phyloP scores from a whole-genome alignment of 2,113 vertebrate genomes.

The Epinephelus lanceolatus region DNA sequence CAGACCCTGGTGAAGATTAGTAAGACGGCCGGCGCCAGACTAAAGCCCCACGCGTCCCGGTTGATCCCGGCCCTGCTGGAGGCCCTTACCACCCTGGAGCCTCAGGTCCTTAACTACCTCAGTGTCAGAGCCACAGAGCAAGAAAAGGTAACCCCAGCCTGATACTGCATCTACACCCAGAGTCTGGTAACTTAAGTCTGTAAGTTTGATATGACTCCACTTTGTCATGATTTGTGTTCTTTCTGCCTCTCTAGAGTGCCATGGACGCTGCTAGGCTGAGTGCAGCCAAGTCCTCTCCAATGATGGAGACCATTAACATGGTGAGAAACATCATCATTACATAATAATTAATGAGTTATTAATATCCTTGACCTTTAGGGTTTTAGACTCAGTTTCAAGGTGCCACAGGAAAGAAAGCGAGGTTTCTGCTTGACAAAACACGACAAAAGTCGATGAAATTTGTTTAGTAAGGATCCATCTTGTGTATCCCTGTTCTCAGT shows the following conservation, averaged over 20 bases:
- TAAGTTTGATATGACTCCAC: not conserved
- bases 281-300: conserved; percentile 97
- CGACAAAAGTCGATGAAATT: not conserved
- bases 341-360: not conserved
- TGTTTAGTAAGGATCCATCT: not conserved
- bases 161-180: fast-evolving
- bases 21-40: conserved; percentile 93
- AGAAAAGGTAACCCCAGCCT: conserved; percentile 90
- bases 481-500: conserved; percentile 82
- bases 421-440: not conserved
- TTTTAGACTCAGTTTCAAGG: not conserved
- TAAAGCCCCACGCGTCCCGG: conserved; percentile 94
- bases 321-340: conserved; percentile 77
- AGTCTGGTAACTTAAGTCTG: not conserved
- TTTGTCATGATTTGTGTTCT: not conserved
- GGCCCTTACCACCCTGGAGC: conserved; percentile 94
- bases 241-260: conserved; percentile 84
- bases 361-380: not conserved
- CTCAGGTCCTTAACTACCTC: conserved; percentile 97
- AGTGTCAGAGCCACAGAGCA: conserved; percentile 97
- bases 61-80: conserved; percentile 96
- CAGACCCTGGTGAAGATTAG: conserved; percentile 98
- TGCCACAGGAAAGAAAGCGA: not conserved
- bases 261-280: conserved; percentile 97
- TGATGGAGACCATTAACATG: conserved; percentile 99